phyloP scores from a whole-genome alignment of 2,797 vertebrate genomes.

The Neomorphus geoffroyi region DNA sequence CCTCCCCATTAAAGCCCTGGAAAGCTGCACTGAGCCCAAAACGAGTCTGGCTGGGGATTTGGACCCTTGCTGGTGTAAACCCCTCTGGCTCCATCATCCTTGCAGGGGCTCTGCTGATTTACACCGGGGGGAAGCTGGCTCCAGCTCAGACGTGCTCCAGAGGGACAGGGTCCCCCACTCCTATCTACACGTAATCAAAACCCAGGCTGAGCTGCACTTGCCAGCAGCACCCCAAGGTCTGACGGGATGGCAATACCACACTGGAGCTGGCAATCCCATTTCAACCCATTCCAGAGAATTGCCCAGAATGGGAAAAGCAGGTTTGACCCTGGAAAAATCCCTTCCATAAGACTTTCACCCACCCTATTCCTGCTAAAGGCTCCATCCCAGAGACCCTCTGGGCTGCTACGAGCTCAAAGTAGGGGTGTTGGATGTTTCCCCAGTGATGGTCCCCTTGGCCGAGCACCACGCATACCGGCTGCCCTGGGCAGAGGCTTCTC shows the following conservation, averaged over 20 bases:
- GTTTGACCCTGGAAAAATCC: not conserved
- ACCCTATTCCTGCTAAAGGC: not conserved
- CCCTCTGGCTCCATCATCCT: not conserved
- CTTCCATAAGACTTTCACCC: not conserved
- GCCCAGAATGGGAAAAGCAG: not conserved
- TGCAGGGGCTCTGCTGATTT: not conserved
- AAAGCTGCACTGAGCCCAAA: not conserved
- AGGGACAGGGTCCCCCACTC: not conserved
- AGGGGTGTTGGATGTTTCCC: not conserved
- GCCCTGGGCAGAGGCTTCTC: not conserved
- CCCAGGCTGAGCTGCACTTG: not conserved
- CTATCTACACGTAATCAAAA: not conserved
- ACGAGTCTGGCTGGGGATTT: rapidly evolving
- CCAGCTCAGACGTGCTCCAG: not conserved
- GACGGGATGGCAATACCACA: not conserved
- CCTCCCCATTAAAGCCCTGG: not conserved
- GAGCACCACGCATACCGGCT: rapidly evolving
- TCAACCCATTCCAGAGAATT: not conserved
- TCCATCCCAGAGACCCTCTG: rapidly evolving
- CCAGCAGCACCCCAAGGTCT: not conserved
- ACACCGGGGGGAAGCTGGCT: not conserved
- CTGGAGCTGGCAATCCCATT: not conserved
- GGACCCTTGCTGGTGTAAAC: not conserved
- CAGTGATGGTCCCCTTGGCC: rapidly evolving
- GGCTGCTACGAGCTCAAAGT: not conserved